Conservation (phyloP, 2,797 vertebrate genomes). For the Masticophis lateralis region DNA sequence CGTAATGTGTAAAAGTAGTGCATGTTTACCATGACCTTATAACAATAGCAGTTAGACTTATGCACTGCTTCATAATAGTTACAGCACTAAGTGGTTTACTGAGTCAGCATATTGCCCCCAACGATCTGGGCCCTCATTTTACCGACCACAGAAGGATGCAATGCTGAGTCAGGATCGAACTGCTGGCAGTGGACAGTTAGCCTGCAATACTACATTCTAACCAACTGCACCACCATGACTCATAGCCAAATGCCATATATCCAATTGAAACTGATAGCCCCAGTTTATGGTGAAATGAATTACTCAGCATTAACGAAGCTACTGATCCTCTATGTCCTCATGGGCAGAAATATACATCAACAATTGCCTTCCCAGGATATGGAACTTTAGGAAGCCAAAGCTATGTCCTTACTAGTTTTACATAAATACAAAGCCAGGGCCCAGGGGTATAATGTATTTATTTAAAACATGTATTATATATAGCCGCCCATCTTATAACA, state of each 20-base stretch:
- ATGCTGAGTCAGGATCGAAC: background rate
- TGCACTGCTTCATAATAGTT: background rate
- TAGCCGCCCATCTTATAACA: background rate
- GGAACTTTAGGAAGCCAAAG: background rate
- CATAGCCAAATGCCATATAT: background rate
- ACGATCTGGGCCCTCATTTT: background rate
- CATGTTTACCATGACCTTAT: background rate
- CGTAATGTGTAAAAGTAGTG: background rate
- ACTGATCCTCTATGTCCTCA: background rate
- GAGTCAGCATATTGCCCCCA: background rate
- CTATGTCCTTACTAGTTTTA: background rate
- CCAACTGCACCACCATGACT: background rate
- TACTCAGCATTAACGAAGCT: background rate
- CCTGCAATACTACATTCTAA: background rate
- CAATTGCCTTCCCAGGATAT: no score
- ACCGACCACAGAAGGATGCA: background rate
- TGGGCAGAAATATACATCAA: background rate
- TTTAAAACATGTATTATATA: background rate
- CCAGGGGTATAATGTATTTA: background rate
- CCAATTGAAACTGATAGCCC: background rate
- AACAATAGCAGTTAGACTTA: background rate
- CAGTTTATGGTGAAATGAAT: background rate
- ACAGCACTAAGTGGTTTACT: background rate
- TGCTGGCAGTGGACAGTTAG: background rate
- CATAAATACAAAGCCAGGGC: background rate